Evolutionary conservation across 2,797 vertebrate genomes (phyloP).

Genomic region (Peromyscus aztecus): DNA sequence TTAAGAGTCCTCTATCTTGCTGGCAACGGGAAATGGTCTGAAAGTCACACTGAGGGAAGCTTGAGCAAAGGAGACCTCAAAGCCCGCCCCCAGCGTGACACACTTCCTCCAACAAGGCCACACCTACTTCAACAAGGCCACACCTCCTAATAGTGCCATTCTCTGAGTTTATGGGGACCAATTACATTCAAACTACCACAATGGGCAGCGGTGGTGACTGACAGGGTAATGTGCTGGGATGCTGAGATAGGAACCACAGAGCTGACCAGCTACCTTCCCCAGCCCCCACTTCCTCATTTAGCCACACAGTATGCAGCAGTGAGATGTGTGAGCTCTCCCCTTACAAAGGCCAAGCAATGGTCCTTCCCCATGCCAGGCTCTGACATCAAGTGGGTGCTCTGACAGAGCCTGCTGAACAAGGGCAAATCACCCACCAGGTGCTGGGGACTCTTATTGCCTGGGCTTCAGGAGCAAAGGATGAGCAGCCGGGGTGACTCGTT

Average conservation of each 20-base stretch:
- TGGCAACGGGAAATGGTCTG: not conserved
- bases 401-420: not conserved
- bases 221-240: not conserved
- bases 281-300: not conserved
- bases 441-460: not conserved
- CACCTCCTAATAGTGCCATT: not conserved
- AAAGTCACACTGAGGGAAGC: not conserved
- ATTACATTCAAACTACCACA: not conserved
- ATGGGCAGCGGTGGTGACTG: not conserved
- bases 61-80: not conserved
- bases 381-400: not conserved
- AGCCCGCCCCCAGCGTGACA: not conserved
- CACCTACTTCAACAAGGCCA: not conserved
- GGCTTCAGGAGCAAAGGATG: not conserved
- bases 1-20: not conserved
- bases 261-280: not conserved
- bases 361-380: not conserved
- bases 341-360: not conserved
- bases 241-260: not conserved
- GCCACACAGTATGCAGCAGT: not conserved
- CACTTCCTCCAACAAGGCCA: not conserved
- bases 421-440: not conserved
- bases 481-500: not conserved
- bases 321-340: not conserved
- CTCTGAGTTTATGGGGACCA: not conserved